These are phyloP conservation scores for Oxyruncus cristatus DNA, from an alignment of 2,113 vertebrate genomes.

Conservation along the genomic window DNA sequence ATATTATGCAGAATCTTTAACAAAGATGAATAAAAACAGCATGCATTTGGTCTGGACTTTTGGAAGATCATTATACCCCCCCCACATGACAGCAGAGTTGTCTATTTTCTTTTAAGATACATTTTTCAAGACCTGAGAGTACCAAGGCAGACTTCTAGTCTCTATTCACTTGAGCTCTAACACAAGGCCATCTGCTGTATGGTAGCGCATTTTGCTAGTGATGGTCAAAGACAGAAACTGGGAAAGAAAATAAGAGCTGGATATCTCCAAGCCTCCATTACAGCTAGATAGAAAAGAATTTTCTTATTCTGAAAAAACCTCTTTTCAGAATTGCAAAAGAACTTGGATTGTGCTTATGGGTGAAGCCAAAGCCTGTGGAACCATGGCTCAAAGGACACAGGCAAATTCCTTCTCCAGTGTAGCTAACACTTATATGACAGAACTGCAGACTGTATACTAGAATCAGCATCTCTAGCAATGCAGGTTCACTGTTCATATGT, in stretches of 20 bases:
- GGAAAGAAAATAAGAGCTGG: background rate
- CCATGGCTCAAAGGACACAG: background rate
- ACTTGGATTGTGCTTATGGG: background rate
- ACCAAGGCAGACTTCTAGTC: background rate
- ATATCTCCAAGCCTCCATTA: background rate
- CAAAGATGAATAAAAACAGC: background rate
- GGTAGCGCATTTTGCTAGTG: background rate
- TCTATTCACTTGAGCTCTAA: background rate
- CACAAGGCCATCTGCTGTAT: background rate
- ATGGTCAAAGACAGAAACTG: background rate
- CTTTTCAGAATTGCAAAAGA: background rate
- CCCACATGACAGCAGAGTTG: background rate
- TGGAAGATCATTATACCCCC: background rate
- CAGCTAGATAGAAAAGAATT: background rate
- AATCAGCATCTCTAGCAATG: background rate
- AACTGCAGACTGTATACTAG: background rate
- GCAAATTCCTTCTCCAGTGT: background rate
- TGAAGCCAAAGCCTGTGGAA: background rate
- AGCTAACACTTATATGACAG: background rate
- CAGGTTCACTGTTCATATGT: background rate
- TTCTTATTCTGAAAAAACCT: background rate
- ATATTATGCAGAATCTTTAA: background rate
- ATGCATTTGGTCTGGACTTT: background rate
- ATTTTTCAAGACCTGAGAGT: background rate
- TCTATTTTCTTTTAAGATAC: background rate